These are phyloP conservation scores for Peromyscus nudipes DNA, from an alignment of 2,797 vertebrate genomes.

Conservation along the genomic window DNA sequence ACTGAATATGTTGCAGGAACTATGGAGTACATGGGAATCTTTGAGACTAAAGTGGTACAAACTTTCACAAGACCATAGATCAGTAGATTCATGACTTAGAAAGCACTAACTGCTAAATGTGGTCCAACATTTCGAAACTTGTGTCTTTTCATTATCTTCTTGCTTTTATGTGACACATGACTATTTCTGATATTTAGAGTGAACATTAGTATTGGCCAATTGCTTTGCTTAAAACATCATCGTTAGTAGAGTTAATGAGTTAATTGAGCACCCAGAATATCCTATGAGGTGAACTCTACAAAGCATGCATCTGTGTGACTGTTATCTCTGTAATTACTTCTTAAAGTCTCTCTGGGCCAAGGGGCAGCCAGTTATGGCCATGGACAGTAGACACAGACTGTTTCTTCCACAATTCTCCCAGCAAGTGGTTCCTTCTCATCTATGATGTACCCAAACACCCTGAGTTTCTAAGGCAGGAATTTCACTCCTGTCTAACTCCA, in stretches of 20 bases:
- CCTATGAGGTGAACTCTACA: not conserved
- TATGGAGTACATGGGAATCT: not conserved
- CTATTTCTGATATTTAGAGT: slow-evolving; percentile 45
- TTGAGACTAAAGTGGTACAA: not conserved
- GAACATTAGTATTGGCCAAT: slow-evolving; percentile 17
- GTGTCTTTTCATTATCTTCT: not conserved
- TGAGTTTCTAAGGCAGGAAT: not conserved
- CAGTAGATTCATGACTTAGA: not conserved
- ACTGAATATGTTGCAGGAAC: not conserved
- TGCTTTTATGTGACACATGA: slow-evolving; percentile 44
- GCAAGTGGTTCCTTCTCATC: not conserved
- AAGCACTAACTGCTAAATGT: not conserved
- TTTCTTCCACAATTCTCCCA: not conserved
- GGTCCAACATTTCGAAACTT: not conserved
- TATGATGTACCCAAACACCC: not conserved
- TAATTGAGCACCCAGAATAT: slow-evolving; percentile 7
- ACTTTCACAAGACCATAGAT: not conserved
- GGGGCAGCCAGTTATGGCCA: not conserved
- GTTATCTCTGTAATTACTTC: slow-evolving; percentile 64
- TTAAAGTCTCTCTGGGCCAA: slow-evolving; percentile 33
- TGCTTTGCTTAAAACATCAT: slow-evolving; percentile 57
- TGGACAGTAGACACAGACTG: not conserved
- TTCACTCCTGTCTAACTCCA: not conserved
- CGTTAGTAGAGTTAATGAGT: slow-evolving; percentile 40
- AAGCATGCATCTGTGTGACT: not conserved